Percentiles rank a stretch among this genome's conserved stretches.
These are phyloP conservation scores for Drosophila imparisetae DNA, from an alignment of 2,888 invertebrate genomes.

Conservation along the genomic window DNA sequence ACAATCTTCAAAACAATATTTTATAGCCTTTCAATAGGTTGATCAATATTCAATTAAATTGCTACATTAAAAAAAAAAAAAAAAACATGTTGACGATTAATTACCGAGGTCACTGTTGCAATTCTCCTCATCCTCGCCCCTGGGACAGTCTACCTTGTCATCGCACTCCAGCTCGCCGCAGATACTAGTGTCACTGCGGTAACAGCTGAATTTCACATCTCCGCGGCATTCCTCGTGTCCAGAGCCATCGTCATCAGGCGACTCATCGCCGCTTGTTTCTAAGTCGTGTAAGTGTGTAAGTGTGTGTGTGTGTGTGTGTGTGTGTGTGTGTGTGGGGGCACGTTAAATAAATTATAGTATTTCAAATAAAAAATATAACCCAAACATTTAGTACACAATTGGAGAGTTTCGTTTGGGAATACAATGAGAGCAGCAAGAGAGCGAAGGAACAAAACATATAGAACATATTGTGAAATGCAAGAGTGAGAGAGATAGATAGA, in stretches of 20 bases:
- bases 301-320: conserved; percentile 10
- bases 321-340: conserved; percentile 17
- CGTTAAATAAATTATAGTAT: conserved; percentile 32
- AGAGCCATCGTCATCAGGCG: conserved; percentile 53
- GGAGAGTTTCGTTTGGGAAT: not conserved
- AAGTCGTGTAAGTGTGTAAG: conserved; percentile 11
- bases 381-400: conserved; percentile 12
- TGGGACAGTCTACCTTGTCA: conserved; percentile 77
- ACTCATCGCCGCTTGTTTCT: conserved; percentile 25
- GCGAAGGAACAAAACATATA: not conserved
- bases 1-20: too few species aligned
- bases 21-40: too few species aligned
- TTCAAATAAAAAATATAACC: conserved; percentile 24
- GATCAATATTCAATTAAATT: too few species aligned
- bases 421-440: not conserved
- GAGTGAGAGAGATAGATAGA: not conserved
- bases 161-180: conserved; percentile 83
- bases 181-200: conserved; percentile 63
- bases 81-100: too few species aligned
- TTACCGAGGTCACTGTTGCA: conserved; percentile 63
- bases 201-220: conserved; percentile 79
- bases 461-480: conserved; percentile 2
- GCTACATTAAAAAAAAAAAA: too few species aligned
- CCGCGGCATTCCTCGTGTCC: conserved; percentile 77
- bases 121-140: conserved; percentile 83